A percentile compares a stretch with the other conserved stretches of the same genome.
Evolutionary conservation across 2,888 invertebrate species (phyloP).

Genomic region (Antitype chi): DNA sequence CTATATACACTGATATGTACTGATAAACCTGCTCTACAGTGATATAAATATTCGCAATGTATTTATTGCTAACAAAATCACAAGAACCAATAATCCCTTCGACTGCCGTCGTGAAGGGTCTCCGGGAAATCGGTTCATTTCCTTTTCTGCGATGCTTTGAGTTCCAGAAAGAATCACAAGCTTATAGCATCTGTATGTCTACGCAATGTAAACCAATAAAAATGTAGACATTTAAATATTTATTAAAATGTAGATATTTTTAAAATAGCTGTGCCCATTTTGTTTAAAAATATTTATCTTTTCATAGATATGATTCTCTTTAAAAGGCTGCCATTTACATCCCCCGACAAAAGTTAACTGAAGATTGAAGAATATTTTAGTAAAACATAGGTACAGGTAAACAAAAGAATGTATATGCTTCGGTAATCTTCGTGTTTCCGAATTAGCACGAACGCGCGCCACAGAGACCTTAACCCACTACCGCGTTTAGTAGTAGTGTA

Average conservation of each 20-base stretch:
- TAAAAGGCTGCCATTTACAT: not conserved
- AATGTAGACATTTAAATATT: not conserved
- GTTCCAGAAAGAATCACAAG: slow-evolving; percentile 1
- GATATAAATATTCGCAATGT: not conserved
- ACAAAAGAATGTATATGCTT: not conserved
- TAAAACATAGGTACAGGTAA: not conserved
- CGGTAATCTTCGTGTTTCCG: not conserved
- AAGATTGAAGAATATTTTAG: too few relatives aligned
- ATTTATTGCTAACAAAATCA: slow-evolving; percentile 12
- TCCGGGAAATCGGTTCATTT: slow-evolving; percentile 48
- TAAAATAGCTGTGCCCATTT: not conserved
- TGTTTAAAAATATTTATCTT: not conserved
- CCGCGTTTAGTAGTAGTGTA: not conserved
- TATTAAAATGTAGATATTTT: not conserved
- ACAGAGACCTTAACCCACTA: not conserved
- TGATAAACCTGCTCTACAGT: not conserved
- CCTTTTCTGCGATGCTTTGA: slow-evolving; percentile 20
- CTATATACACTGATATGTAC: not conserved
- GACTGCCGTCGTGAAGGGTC: not conserved
- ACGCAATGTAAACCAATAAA: not conserved
- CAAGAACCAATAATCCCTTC: slow-evolving; percentile 10
- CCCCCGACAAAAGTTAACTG: not conserved
- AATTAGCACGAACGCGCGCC: not conserved
- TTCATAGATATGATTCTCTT: not conserved
- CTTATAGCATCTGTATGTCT: not conserved